Evolutionary conservation across 2,888 invertebrate species (phyloP), one percentile per base, ranked within the genome.

Genomic region (Pocota personata): DNA sequence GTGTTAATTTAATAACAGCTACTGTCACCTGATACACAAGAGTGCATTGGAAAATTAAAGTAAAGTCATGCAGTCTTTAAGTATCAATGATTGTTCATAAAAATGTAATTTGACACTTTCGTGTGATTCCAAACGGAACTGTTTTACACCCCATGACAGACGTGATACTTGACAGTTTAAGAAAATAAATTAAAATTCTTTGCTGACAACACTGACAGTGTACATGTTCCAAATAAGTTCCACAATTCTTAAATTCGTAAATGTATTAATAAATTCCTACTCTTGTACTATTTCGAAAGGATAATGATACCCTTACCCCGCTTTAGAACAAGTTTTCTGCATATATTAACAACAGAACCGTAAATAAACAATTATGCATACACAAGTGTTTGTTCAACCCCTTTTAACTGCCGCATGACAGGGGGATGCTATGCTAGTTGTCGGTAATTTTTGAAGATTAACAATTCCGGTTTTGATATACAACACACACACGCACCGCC

Each of bases 281-380:
- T 30, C 8, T 12, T n/a, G 7, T 48, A 1, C n/a, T n/a, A 19
- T 27, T 46, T 62, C 43, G 14, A 24, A 62, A 8, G 27, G 46
- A 14, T 30, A 66, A 32, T 52, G 21, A 52, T 50, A 50, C 50
- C 32, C 8, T 57, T 32, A 37, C 46, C 48, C 19, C 4, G 8
- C 24, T 46, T 60, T 35, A 8, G n/a, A 64, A 50, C 77, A 43
- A 57, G 78, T 78, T 77, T 71, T 67, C 52, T 80, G 57, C 64
- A 71, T 82, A 37, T 24, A 66, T 78, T 73, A 78, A 60, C 64
- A 58, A 58, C 30, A 43, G 35, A 77, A 72, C 66, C 72, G 72
- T 72, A 83, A 78, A 83, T 73, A 79, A 83, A 78, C 83, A 78
- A 78, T 83, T 78, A 83, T 78, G 52, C 71, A 77, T 58, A 48